phyloP scores from a whole-genome alignment of 2,113 vertebrate genomes.

The Calyptomena viridis region DNA sequence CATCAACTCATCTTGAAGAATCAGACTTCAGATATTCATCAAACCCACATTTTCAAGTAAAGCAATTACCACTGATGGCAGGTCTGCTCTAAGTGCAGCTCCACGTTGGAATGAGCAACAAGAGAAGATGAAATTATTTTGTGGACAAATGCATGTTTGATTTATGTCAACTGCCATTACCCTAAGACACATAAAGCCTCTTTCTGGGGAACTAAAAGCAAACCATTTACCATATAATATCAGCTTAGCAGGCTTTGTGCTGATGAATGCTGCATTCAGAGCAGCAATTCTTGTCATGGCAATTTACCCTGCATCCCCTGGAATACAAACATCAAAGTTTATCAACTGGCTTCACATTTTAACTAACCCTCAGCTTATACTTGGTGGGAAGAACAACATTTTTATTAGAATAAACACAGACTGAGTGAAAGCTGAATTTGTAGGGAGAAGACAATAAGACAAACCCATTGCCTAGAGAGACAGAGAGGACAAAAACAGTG shows the following conservation, averaged over 20 bases:
- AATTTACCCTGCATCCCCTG: not conserved
- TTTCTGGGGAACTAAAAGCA: conserved; percentile 30
- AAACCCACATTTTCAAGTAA: not conserved
- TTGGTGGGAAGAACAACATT: not conserved
- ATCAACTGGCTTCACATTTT: not conserved
- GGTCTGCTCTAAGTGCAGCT: conserved; percentile 31
- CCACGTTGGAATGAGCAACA: not conserved
- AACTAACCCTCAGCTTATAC: not conserved
- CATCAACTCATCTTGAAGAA: not conserved
- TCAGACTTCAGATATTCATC: conserved; percentile 12
- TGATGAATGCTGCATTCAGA: conserved; percentile 36
- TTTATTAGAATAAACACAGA: not conserved
- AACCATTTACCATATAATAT: conserved; percentile 39
- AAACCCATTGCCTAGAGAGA: not conserved
- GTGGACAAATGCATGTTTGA: conserved; percentile 33
- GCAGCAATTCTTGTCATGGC: not conserved
- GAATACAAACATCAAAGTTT: conserved; percentile 4
- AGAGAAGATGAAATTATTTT: conserved; percentile 25
- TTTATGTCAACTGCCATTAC: conserved; percentile 38
- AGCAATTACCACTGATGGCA: conserved; percentile 29
- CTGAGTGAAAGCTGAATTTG: not conserved
- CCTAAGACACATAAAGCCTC: conserved; percentile 46
- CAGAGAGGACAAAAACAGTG: not conserved
- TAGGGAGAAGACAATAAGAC: not conserved
- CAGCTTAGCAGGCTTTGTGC: conserved; percentile 30